Base-by-base conservation (phyloP, 1,140 invertebrate species). In the Caerostris darwini region DNA sequence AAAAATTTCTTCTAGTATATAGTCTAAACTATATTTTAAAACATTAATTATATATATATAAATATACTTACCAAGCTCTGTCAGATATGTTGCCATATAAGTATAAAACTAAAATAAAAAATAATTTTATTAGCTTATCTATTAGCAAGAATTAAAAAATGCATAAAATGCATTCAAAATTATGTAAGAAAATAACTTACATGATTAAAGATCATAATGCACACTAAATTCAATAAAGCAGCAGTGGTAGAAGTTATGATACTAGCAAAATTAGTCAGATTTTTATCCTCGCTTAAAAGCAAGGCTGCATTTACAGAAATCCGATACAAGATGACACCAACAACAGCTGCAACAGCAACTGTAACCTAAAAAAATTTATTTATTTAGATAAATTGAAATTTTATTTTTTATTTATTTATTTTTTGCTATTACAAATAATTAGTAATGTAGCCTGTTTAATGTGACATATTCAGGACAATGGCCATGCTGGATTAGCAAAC, bases 291-390 rank as follows among this genome's bases (percentile, higher is more conserved):
- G 57, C 89, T 93, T 2, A 95, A 94, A 34, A 77, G 89, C 50
- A 17, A 96, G 2, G 97, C 97, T 5, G 98, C 98, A 95, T 98
- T 96, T 87, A 98, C 96, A 3, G 98, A 98, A 97, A 99, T 98
- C 77, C 99, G 97, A 96, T 99, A 99, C 1, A 99, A 96, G 95
- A 99, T 98, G 54, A 99, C 98, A 14, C 97, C 98, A 94, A 99
- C 96, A 12, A 99, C 98, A 0, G 98, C 97, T 10, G 97, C 98
- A 86, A 99, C 96, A 2, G 98, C 98, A 95, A 99, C 96, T 34
- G 96, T 95, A 64, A 98, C 97, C 97, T 98, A 95, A 94, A 96
- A 96, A 81, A 94, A 67, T n/a, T n/a, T n/a, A 81, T 94, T 50
- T 53, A 50, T 50, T 4, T 53, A 67, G 19, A n/a, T 14, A 17